Conservation (phyloP, 2,797 vertebrate species). For the Lepilemur septentrionalis region DNA sequence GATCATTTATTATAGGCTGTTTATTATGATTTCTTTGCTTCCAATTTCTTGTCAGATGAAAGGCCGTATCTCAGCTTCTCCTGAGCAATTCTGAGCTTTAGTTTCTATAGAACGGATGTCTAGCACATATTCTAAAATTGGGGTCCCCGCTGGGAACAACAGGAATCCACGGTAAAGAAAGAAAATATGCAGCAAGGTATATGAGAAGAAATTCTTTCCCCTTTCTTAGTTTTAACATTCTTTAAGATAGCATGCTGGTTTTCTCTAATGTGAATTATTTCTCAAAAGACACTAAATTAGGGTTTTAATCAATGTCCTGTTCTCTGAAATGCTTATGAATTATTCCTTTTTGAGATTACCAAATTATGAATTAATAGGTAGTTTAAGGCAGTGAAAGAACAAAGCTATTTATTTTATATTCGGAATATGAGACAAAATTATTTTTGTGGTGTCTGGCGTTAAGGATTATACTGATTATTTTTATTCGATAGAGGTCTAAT, state of each 20-base stretch:
- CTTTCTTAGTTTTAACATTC: background rate
- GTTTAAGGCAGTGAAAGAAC: background rate
- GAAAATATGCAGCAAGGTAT: background rate
- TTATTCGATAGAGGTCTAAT: slow-evolving; percentile 68
- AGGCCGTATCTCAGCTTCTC: slow-evolving; percentile 49
- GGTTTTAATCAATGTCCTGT: background rate
- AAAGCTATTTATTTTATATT: background rate
- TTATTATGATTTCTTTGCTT: slow-evolving; percentile 61
- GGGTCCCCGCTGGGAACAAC: background rate
- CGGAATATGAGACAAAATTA: slow-evolving; percentile 3
- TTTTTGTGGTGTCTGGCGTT: background rate
- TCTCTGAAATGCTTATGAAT: slow-evolving; percentile 7
- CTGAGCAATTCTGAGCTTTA: slow-evolving; percentile 36
- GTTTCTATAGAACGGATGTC: background rate
- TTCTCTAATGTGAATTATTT: slow-evolving; percentile 7
- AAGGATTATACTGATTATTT: slow-evolving; percentile 30
- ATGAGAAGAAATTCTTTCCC: background rate
- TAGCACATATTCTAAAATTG: slow-evolving; percentile 52
- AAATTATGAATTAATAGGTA: background rate
- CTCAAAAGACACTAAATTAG: slow-evolving; percentile 8
- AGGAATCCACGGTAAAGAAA: slow-evolving; percentile 11
- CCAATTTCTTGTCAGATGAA: slow-evolving; percentile 60
- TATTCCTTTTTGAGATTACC: background rate
- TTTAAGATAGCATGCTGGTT: slow-evolving; percentile 3
- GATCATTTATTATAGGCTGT: slow-evolving; percentile 10